Conservation (phyloP, 2,797 vertebrate species). For the Phrynocephalus forsythii region DNA sequence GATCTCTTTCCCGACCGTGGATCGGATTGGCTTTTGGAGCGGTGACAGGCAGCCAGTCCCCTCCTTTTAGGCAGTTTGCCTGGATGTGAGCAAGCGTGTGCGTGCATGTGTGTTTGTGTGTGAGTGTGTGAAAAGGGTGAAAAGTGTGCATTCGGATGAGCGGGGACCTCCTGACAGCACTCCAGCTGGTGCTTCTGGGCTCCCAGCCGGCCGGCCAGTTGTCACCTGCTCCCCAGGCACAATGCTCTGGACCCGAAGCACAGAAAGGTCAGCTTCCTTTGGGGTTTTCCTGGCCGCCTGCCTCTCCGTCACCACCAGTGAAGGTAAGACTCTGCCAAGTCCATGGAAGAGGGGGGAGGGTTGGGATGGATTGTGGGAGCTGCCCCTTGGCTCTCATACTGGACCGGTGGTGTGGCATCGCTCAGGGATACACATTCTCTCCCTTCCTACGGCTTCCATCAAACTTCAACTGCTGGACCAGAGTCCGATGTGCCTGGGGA, state of each 20-base stretch:
- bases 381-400: no score
- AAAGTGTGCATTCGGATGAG: conserved; percentile 72
- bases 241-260: conserved; percentile 72
- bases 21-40: conserved; percentile 78
- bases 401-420: no score
- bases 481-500: conserved; percentile 51
- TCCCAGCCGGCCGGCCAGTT: conserved; percentile 29
- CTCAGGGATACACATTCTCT: no score
- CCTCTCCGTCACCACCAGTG: conserved; percentile 75
- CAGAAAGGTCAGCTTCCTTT: conserved; percentile 66
- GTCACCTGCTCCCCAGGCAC: conserved; percentile 53
- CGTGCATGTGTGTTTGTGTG: no score
- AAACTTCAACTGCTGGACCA: neutral
- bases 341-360: no score
- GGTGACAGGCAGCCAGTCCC: conserved; percentile 74
- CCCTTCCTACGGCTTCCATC: no score
- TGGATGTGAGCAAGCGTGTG: conserved; percentile 71
- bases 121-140: neutral
- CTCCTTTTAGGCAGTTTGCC: conserved; percentile 64
- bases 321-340: conserved; percentile 74
- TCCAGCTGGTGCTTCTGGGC: neutral
- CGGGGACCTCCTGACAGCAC: conserved; percentile 58
- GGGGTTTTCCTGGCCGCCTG: conserved; percentile 70
- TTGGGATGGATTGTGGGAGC: no score
- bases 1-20: conserved; percentile 55